These are phyloP conservation scores for Zaprionus ghesquierei DNA, from an alignment of 1,140 invertebrate species.

Conservation along the genomic window DNA sequence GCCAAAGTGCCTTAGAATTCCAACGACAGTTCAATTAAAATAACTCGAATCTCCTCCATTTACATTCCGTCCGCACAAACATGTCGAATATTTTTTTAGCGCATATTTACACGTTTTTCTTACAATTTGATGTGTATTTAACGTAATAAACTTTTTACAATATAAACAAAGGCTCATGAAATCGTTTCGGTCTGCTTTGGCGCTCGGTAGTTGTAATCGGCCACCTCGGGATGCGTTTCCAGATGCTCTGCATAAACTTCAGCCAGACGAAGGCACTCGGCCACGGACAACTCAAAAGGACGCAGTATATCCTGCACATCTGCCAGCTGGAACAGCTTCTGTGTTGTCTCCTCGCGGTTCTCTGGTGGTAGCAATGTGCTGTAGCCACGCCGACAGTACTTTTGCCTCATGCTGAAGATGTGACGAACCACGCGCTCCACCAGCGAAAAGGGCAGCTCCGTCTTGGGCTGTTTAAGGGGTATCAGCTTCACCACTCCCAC, in stretches of 20 bases:
- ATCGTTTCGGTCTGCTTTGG: conserved; percentile 78
- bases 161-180: conserved; percentile 48
- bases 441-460: conserved; percentile 90
- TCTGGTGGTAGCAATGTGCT: conserved; percentile 91
- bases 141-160: conserved; percentile 65
- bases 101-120: conserved; percentile 21
- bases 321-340: conserved; percentile 88
- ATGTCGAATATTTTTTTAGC: conserved; percentile 40
- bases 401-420: conserved; percentile 94
- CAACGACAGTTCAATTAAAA: conserved; percentile 31
- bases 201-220: conserved; percentile 87
- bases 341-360: conserved; percentile 86
- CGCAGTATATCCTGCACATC: conserved; percentile 88
- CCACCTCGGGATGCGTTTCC: conserved; percentile 87
- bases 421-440: conserved; percentile 95
- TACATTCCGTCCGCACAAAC: conserved; percentile 51
- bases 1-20: conserved; percentile 59
- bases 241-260: conserved; percentile 90
- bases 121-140: conserved; percentile 57
- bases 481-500: conserved; percentile 95
- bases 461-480: conserved; percentile 91
- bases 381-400: conserved; percentile 89
- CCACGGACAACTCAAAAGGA: conserved; percentile 89
- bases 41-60: conserved; percentile 53
- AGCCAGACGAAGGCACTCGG: conserved; percentile 91